Conservation (phyloP, 2,888 invertebrate genomes). For the Caenorhabditis afra region DNA sequence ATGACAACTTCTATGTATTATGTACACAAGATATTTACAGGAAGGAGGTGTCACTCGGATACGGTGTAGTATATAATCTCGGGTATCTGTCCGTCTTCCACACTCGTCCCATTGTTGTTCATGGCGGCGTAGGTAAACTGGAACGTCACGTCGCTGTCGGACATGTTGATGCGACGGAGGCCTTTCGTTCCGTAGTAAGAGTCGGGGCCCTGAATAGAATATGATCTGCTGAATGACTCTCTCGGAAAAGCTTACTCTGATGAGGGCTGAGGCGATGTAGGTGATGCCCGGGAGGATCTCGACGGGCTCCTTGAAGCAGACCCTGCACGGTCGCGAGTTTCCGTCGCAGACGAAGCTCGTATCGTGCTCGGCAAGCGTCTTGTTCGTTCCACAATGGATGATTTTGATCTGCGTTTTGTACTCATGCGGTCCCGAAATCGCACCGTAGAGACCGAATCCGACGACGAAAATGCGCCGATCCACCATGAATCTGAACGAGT, state of each 20-base stretch:
- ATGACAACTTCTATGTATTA: slow-evolving; percentile 6
- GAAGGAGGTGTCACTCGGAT: slow-evolving; percentile 19
- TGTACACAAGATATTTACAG: slow-evolving; percentile 6
- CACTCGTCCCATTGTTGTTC: slow-evolving; percentile 88
- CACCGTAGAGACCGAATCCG: slow-evolving; percentile 90
- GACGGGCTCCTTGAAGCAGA: slow-evolving; percentile 84
- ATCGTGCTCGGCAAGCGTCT: slow-evolving; percentile 87
- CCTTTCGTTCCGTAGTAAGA: slow-evolving; percentile 91
- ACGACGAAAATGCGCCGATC: slow-evolving; percentile 89
- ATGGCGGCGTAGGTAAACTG: slow-evolving; percentile 90
- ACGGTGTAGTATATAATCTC: slow-evolving; percentile 87
- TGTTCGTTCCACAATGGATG: slow-evolving; percentile 87
- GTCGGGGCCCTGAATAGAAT: slow-evolving; percentile 86
- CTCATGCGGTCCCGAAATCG: slow-evolving; percentile 87
- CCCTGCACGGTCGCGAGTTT: slow-evolving; percentile 87
- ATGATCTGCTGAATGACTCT: too few species aligned
- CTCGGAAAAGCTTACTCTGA: slow-evolving; percentile 84
- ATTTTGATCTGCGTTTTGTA: slow-evolving; percentile 83
- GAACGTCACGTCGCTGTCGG: slow-evolving; percentile 82
- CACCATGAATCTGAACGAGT: slow-evolving; percentile 86
- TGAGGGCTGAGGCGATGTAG: slow-evolving; percentile 88
- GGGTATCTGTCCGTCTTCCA: slow-evolving; percentile 91
- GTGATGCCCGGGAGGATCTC: slow-evolving; percentile 88
- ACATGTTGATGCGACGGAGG: slow-evolving; percentile 86
- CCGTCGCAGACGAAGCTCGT: slow-evolving; percentile 89